A percentile compares a stretch with the other conserved stretches of the same genome.
phyloP scores from a whole-genome alignment of 2,113 vertebrate genomes.

The Neoarius graeffei region DNA sequence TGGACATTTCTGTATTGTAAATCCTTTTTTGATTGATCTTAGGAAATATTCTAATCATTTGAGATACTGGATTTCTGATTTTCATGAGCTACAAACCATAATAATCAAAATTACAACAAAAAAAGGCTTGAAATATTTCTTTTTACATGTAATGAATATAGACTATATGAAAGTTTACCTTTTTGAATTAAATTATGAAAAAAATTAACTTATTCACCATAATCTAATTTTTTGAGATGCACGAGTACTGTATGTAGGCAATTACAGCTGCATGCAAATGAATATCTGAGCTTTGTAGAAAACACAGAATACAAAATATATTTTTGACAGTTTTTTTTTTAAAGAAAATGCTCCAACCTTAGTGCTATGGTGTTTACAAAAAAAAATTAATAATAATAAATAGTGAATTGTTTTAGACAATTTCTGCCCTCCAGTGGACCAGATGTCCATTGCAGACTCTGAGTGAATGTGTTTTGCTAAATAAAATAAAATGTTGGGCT shows the following conservation, averaged over 20 bases:
- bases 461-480: neutral
- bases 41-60: no score
- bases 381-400: neutral
- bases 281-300: neutral
- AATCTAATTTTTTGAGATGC: no score
- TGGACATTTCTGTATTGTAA: no score
- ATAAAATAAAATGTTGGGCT: neutral
- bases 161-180: no score
- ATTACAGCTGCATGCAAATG: neutral
- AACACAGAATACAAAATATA: neutral
- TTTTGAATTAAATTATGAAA: no score
- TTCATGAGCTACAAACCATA: no score
- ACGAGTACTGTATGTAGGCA: neutral
- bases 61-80: no score
- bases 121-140: no score
- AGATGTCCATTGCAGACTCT: neutral
- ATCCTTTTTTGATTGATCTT: no score
- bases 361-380: neutral
- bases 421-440: conserved; percentile 9
- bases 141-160: no score
- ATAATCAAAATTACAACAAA: no score
- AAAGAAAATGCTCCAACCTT: neutral
- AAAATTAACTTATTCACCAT: no score
- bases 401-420: neutral
- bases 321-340: neutral